Evolutionary conservation across 2,113 vertebrate genomes (phyloP).

Genomic region (Panurus biarmicus): DNA sequence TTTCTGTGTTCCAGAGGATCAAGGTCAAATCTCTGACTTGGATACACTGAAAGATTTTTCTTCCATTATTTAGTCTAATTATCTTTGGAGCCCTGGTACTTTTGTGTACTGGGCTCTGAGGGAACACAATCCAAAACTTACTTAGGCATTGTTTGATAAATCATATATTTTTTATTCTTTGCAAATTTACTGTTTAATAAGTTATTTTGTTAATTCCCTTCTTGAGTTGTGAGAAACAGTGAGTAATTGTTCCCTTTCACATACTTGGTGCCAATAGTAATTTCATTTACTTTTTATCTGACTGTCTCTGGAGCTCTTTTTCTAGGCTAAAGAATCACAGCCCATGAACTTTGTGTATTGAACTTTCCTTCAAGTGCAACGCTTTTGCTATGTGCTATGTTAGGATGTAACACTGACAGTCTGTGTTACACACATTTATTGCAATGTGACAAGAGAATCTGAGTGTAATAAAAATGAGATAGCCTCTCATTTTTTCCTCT

Average conservation of each 20-base stretch:
- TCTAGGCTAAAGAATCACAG: not conserved
- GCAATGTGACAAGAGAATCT: not conserved
- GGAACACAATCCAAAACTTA: not conserved
- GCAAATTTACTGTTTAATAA: not conserved
- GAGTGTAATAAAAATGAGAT: not conserved
- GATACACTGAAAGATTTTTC: not conserved
- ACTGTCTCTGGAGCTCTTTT: not conserved
- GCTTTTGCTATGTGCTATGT: not conserved
- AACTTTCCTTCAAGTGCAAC: not conserved
- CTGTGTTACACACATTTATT: not conserved
- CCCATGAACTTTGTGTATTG: not conserved
- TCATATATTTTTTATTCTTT: not conserved
- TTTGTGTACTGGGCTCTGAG: not conserved
- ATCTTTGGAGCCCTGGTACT: not conserved
- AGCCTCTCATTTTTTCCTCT: accelerated
- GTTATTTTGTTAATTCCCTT: not conserved
- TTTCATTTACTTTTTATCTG: not conserved
- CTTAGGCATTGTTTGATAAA: not conserved
- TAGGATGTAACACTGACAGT: not conserved
- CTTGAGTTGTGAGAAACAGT: not conserved
- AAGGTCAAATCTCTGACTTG: not conserved
- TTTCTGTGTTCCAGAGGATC: not conserved
- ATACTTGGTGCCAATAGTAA: not conserved
- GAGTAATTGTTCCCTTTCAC: not conserved
- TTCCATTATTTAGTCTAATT: not conserved